Percentiles rank a stretch among this genome's conserved stretches.
phyloP scores from a whole-genome alignment of 2,888 invertebrate genomes.

The Muschampia plurimacula region DNA sequence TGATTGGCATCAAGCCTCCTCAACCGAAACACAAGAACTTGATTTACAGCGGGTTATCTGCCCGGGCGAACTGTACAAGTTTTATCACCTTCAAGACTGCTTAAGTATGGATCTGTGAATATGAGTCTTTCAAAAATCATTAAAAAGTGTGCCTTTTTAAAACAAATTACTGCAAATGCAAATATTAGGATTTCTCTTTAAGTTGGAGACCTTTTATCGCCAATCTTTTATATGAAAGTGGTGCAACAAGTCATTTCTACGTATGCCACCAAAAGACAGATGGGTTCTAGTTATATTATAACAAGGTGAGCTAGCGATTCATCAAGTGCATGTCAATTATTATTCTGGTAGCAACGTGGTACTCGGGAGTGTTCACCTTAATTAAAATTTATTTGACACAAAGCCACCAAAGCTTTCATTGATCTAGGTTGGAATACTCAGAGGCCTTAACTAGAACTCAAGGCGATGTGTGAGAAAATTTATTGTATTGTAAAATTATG shows the following conservation, averaged over 20 bases:
- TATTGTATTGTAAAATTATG: constrained; percentile 29
- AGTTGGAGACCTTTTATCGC: not conserved
- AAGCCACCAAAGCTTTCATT: constrained; percentile 26
- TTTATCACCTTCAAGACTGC: too few species aligned
- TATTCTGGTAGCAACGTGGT: constrained; percentile 62
- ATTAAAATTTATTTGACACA: constrained; percentile 82
- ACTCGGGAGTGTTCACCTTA: constrained; percentile 72
- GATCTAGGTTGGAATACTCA: constrained; percentile 25
- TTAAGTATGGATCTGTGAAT: too few species aligned
- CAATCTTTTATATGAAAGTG: not conserved
- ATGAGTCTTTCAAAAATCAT: too few species aligned
- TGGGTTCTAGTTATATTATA: constrained; percentile 72
- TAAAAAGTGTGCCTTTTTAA: too few species aligned
- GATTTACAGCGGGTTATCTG: too few species aligned
- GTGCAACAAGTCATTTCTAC: constrained; percentile 46
- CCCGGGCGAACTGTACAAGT: too few species aligned
- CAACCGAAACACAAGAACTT: too few species aligned
- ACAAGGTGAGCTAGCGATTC: constrained; percentile 79
- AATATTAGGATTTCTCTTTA: not conserved
- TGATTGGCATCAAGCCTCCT: too few species aligned
- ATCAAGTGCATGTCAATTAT: constrained; percentile 83
- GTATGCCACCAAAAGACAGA: constrained; percentile 71
- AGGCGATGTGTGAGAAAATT: constrained; percentile 22
- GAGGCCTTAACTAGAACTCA: not conserved
- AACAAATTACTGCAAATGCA: too few species aligned